These are phyloP conservation scores for Chaetophractus vellerosus DNA, from an alignment of 2,797 vertebrate species.

Conservation along the genomic window DNA sequence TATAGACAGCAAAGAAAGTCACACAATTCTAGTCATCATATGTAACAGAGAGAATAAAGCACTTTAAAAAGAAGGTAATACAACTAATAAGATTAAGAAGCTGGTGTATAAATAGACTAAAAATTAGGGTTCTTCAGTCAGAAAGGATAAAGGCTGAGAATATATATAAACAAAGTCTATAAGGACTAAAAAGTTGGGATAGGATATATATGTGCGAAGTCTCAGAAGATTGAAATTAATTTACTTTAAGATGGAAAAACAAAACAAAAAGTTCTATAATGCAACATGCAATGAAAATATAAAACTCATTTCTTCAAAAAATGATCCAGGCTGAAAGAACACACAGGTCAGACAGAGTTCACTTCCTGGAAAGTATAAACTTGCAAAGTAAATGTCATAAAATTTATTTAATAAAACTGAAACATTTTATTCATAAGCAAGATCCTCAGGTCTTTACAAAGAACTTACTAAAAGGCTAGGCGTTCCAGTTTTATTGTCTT, in stretches of 20 bases:
- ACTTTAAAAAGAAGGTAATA: not conserved
- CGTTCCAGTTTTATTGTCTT: constrained; percentile 49
- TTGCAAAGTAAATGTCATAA: constrained; percentile 51
- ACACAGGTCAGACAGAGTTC: not conserved
- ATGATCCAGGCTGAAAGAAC: constrained; percentile 5
- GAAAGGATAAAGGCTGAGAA: not conserved
- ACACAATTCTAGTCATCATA: not conserved
- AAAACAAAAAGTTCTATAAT: not conserved
- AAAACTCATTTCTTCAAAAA: constrained; percentile 19
- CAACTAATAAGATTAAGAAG: not conserved
- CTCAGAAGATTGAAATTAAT: constrained; percentile 1
- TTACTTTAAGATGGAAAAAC: constrained; percentile 8
- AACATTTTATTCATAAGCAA: not conserved
- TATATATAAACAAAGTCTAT: constrained; percentile 9
- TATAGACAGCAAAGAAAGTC: not conserved
- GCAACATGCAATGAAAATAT: constrained; percentile 40
- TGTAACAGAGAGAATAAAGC: not conserved
- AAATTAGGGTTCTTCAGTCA: constrained; percentile 54
- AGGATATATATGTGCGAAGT: not conserved
- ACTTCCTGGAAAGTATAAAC: constrained; percentile 30
- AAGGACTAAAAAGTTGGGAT: not conserved
- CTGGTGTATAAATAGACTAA: not conserved
- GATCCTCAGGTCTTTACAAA: constrained; percentile 6
- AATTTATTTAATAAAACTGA: constrained; percentile 43
- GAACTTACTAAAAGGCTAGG: constrained; percentile 22